A percentile compares a stretch with the other conserved stretches of the same genome.
phyloP scores from a whole-genome alignment of 2,113 vertebrate species.

The Microtus pennsylvanicus region DNA sequence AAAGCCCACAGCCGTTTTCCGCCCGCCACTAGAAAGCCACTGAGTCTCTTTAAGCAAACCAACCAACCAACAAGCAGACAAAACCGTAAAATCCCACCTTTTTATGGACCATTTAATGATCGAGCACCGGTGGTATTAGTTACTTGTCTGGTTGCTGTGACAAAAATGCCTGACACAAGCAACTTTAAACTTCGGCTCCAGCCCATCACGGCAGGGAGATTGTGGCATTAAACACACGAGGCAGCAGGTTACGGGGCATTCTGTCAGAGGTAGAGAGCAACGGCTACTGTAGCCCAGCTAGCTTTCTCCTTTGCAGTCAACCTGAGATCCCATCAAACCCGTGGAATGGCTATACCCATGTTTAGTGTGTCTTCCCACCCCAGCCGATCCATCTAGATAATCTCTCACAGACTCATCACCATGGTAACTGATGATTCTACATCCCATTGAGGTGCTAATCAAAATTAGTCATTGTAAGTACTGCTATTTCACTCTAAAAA shows the following conservation, averaged over 20 bases:
- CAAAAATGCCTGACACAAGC: neutral
- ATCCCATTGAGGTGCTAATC: neutral
- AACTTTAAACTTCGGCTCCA: too few species aligned
- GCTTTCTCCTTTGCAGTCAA: neutral
- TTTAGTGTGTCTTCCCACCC: neutral
- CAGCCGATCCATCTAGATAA: neutral
- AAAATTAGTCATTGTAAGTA: neutral
- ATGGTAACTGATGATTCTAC: neutral
- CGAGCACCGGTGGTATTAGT: neutral
- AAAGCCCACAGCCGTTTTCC: neutral
- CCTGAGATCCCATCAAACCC: too few species aligned
- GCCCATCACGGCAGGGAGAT: neutral
- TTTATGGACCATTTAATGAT: neutral
- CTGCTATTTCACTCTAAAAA: neutral
- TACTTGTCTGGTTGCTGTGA: neutral
- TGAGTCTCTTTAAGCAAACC: too few species aligned
- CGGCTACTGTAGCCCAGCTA: neutral
- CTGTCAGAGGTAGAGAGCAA: neutral
- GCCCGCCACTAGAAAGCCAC: fast-evolving
- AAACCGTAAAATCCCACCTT: too few species aligned
- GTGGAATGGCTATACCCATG: neutral
- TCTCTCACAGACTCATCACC: neutral
- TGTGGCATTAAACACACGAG: neutral
- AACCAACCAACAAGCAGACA: neutral
- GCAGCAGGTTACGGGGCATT: neutral